These are phyloP conservation scores for Alcedo quadribrachys DNA, from an alignment of 2,797 vertebrate species.

Conservation along the genomic window DNA sequence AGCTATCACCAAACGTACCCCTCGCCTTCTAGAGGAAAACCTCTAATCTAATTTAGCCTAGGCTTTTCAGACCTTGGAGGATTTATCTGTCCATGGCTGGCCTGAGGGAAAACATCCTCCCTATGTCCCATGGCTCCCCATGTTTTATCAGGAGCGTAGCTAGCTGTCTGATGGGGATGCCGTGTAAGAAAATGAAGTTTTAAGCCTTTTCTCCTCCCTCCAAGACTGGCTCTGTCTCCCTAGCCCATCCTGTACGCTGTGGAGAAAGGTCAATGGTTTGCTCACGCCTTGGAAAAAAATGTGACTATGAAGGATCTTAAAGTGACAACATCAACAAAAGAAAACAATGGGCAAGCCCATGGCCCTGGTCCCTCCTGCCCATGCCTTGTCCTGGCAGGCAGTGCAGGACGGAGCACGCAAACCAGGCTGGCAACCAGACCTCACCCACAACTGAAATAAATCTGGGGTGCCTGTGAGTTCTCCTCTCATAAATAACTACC, in stretches of 20 bases:
- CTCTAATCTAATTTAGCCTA: background rate
- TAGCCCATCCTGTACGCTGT: background rate
- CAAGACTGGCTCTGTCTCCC: background rate
- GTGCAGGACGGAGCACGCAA: background rate
- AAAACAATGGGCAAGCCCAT: background rate
- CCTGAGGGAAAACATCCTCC: background rate
- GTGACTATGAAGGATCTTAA: rapidly evolving
- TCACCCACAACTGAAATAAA: background rate
- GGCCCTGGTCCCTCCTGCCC: background rate
- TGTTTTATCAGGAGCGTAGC: background rate
- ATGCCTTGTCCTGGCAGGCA: rapidly evolving
- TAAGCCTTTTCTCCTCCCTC: background rate
- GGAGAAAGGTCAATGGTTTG: background rate
- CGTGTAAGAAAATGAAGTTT: background rate
- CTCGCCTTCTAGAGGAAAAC: background rate
- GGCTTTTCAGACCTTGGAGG: background rate
- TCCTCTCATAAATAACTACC: background rate
- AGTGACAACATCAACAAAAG: background rate
- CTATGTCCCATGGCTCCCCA: rapidly evolving
- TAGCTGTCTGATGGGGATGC: background rate
- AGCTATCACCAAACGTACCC: background rate
- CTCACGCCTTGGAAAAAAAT: rapidly evolving
- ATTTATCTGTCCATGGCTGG: background rate
- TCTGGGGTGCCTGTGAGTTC: background rate
- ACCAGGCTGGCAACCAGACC: rapidly evolving